Evolutionary conservation across 2,797 vertebrate species (phyloP), one percentile per base, ranked within the genome.

Genomic region (Eupleurogrammus muticus): DNA sequence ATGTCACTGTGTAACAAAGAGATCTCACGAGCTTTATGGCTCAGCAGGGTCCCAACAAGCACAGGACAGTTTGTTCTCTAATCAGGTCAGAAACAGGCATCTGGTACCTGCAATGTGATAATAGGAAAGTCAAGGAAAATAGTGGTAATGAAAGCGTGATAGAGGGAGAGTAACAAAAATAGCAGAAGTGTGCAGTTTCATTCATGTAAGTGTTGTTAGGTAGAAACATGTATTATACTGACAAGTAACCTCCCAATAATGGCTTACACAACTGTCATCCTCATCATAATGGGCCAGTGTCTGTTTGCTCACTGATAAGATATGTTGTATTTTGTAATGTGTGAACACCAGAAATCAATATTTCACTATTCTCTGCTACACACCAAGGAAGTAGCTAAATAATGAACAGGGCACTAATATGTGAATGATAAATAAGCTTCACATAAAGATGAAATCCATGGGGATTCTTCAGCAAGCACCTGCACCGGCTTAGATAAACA

Each of bases 401-500:
- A 70, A 59, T 40, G 58, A 77, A 48, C 54, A 63, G 34, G 49
- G 21, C 57, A 72, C 34, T 54, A 60, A 51, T 58, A 70, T 75
- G 35, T 74, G 75, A 82, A 83, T 74, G 63, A 64, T 64, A 87
- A 82, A 89, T 79, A 87, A 69, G 69, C 61, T 58, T 73, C 53
- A 72, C 63, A 79, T 48, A 42, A 75, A 83, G 48, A 80, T 57
- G 38, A 83, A 85, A 89, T 90, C 85, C 79, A 9, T 8, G 11
- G 49, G 73, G 81, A 87, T 81, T 81, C 71, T 66, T 77, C 49
- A 47, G 70, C 36, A 82, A 82, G 62, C 76, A 78, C 80, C 74
- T 74, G 64, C 59, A 70, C 55, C 59, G 59, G 35, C 77, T 81
- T 81, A 60, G 77, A 90, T 72, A 84, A 87, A 89, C 83, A 88